A percentile compares a stretch with the other conserved stretches of the same genome.
Conservation (phyloP, 2,113 vertebrate genomes). For the Gobiocypris rarus region DNA sequence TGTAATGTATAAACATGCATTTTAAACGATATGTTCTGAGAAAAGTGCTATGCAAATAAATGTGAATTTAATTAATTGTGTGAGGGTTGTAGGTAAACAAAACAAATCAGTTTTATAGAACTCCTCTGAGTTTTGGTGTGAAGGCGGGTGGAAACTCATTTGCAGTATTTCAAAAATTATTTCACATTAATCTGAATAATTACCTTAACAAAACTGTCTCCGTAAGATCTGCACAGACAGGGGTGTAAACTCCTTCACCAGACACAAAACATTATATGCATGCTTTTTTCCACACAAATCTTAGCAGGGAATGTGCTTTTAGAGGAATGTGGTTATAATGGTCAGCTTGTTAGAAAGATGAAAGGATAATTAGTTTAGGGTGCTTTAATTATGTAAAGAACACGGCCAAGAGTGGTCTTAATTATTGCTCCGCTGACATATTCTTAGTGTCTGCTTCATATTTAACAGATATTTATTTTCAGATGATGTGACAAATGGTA, state of each 20-base stretch:
- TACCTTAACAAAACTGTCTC: slow-evolving; percentile 18
- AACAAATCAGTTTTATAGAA: slow-evolving; percentile 22
- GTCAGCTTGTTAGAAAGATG: slow-evolving; percentile 13
- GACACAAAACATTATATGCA: not conserved
- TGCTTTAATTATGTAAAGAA: slow-evolving; percentile 14
- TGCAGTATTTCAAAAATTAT: not conserved
- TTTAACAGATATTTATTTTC: not conserved
- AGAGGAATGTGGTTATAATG: not conserved
- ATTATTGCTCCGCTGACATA: not conserved
- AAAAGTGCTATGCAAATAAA: too few species aligned
- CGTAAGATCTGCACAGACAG: not conserved
- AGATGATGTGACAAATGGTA: not conserved
- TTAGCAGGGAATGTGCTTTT: not conserved
- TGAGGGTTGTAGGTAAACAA: not conserved
- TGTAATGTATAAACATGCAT: too few species aligned
- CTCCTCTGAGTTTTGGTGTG: not conserved
- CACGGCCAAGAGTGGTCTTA: not conserved
- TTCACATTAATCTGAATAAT: slow-evolving; percentile 37
- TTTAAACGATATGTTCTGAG: too few species aligned
- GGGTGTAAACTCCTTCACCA: not conserved
- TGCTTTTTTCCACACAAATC: not conserved
- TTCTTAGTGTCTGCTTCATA: not conserved
- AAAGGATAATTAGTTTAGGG: not conserved
- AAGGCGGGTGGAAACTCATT: slow-evolving; percentile 14
- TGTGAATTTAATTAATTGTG: not conserved